Percentiles rank a stretch among this genome's conserved stretches.
Conservation (phyloP, 2,888 invertebrate species). For the Lottia scabra region DNA sequence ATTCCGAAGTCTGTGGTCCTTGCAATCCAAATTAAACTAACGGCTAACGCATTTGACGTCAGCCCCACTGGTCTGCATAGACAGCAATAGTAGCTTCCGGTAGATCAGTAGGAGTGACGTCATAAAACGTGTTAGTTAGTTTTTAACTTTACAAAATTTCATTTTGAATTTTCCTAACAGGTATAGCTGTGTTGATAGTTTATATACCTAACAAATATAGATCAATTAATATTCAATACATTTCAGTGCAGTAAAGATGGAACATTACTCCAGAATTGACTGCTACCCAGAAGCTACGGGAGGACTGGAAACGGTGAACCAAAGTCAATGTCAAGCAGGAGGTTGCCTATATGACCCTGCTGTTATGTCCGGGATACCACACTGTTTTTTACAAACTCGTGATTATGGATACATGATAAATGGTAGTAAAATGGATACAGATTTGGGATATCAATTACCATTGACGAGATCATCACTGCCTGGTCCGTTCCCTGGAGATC, state of each 20-base stretch:
- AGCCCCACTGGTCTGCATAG: too few relatives aligned
- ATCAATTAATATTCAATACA: too few relatives aligned
- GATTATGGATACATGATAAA: conserved; percentile 42
- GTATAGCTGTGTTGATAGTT: too few relatives aligned
- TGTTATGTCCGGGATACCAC: conserved; percentile 32
- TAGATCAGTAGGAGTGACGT: too few relatives aligned
- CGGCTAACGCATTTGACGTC: too few relatives aligned
- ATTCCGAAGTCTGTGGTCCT: too few relatives aligned
- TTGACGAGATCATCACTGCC: conserved; percentile 31
- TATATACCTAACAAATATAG: too few relatives aligned
- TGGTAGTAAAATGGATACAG: conserved; percentile 25
- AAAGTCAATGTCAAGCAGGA: conserved; percentile 37
- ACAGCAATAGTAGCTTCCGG: too few relatives aligned
- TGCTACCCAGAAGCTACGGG: conserved; percentile 50
- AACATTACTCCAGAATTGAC: conserved; percentile 33
- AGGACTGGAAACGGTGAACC: conserved; percentile 36
- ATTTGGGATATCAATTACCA: conserved; percentile 31
- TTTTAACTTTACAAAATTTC: too few relatives aligned
- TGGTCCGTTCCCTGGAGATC: conserved; percentile 27
- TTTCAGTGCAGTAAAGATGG: not conserved
- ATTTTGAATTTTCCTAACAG: too few relatives aligned
- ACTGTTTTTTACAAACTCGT: conserved; percentile 32
- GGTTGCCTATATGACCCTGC: conserved; percentile 39
- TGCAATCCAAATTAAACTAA: too few relatives aligned
- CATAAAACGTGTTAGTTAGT: too few relatives aligned